phyloP scores from a whole-genome alignment of 2,888 invertebrate genomes.

The Callinectes sapidus region DNA sequence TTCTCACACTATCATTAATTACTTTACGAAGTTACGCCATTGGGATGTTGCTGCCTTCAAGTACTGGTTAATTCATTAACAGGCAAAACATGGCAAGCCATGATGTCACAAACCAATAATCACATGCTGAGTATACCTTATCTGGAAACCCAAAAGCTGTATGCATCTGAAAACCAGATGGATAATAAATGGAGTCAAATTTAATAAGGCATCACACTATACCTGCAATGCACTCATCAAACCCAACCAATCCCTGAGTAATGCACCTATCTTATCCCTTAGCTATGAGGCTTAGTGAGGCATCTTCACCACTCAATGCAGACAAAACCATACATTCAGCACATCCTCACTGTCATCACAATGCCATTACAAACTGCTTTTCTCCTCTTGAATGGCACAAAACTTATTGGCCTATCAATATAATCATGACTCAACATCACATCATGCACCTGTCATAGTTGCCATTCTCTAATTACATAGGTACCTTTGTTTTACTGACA shows the following conservation, averaged over 20 bases:
- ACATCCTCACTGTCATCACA: background rate
- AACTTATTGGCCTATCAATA: background rate
- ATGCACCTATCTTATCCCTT: background rate
- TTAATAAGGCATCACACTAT: background rate
- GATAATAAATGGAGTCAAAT: background rate
- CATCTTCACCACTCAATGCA: background rate
- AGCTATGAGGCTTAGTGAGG: background rate
- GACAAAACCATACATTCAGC: background rate
- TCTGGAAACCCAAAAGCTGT: conserved; percentile 28
- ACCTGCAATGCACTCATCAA: background rate
- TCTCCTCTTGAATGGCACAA: background rate
- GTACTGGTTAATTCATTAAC: conserved; percentile 12
- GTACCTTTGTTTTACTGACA: background rate
- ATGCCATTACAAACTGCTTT: background rate
- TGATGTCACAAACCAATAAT: background rate
- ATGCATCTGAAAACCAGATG: conserved; percentile 19
- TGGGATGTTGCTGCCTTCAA: background rate
- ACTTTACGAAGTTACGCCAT: background rate
- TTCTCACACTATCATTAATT: background rate
- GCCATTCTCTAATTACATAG: background rate
- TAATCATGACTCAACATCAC: background rate
- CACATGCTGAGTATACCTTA: conserved; percentile 24
- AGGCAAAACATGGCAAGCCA: background rate
- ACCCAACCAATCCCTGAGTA: background rate
- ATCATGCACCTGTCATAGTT: background rate